Base-by-base conservation (phyloP, 2,797 vertebrate species). In the Alfaro cultratus region DNA sequence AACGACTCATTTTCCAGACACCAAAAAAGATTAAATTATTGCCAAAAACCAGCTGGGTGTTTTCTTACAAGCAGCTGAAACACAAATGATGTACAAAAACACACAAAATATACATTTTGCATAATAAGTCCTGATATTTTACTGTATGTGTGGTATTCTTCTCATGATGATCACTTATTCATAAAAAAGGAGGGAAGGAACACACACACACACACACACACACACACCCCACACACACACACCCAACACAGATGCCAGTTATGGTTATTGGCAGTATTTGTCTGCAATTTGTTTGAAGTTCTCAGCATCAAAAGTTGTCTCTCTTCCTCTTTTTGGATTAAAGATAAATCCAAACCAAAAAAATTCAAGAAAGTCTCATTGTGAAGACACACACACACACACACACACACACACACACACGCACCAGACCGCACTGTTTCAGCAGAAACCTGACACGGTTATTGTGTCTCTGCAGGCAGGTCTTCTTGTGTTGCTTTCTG, bases 391-490 rank as follows among this genome's bases (percentile, higher is more conserved):
- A 51, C 16, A 9, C 23, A 26, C 45, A 31, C 34, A 77, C 57
- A 78, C 11, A n/a, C 34, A 41, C 41, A 41, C 67, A 49, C 57
- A 60, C 41, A 39, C 26, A 46, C 72, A 78, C 43, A 73, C 7
- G 47, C 34, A 82, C 23, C 43, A 75, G 85, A 85, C 67, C 75
- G 13, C 81, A 79, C 4, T 13, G 18, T 85, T 86, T 84, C 43
- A 82, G 87, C 80, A 90, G 88, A 76, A 81, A 82, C 46, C 10
- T 90, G 87, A 86, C 86, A 90, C 74, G 71, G 78, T 90, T 84
- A 83, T 53, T 12, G 74, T 11, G 2, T 26, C 76, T 81, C 13
- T 87, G 80, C 77, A 80, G 71, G 64, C 78, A 77, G 67, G 74
- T 80, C 82, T 62, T 77, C 77, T 60, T 36, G 26, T 39, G 57